phyloP scores from a whole-genome alignment of 2,888 invertebrate species.

The Arge pagana region DNA sequence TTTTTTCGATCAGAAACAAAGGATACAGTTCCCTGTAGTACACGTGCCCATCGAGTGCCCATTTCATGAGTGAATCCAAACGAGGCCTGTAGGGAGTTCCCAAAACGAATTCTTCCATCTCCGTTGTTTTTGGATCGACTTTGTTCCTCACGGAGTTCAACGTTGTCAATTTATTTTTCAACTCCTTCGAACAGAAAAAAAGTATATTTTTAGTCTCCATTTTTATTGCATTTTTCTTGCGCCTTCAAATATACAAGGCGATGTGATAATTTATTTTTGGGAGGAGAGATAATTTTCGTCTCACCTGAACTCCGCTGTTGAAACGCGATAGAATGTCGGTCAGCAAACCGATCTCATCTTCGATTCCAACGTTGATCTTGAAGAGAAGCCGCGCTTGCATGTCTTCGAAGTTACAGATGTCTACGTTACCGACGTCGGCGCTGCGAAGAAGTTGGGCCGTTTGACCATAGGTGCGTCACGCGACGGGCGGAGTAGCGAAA shows the following conservation, averaged over 20 bases:
- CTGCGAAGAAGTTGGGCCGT: conserved; percentile 36
- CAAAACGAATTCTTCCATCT: conserved; percentile 38
- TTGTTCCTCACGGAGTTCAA: conserved; percentile 41
- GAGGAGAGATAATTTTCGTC: no score
- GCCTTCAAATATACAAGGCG: not conserved
- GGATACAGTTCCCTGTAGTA: conserved; percentile 44
- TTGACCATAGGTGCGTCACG: no score
- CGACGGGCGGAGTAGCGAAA: no score
- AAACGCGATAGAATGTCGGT: conserved; percentile 31
- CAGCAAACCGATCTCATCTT: conserved; percentile 39
- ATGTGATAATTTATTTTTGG: no score
- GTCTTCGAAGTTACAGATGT: conserved; percentile 35
- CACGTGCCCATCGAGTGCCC: conserved; percentile 39
- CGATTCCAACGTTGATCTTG: conserved; percentile 45
- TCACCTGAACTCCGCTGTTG: conserved; percentile 43
- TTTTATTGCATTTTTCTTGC: no score
- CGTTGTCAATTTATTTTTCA: conserved; percentile 39
- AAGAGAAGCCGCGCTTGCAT: conserved; percentile 42
- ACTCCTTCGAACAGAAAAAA: conserved; percentile 33
- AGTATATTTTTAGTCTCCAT: not conserved
- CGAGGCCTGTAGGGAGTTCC: conserved; percentile 44
- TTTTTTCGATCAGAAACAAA: conserved; percentile 28
- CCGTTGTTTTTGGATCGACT: conserved; percentile 34
- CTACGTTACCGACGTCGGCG: conserved; percentile 38
- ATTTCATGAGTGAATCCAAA: conserved; percentile 44